Evolutionary conservation across 2,888 invertebrate genomes (phyloP).

Genomic region (Choreutis nemorana): DNA sequence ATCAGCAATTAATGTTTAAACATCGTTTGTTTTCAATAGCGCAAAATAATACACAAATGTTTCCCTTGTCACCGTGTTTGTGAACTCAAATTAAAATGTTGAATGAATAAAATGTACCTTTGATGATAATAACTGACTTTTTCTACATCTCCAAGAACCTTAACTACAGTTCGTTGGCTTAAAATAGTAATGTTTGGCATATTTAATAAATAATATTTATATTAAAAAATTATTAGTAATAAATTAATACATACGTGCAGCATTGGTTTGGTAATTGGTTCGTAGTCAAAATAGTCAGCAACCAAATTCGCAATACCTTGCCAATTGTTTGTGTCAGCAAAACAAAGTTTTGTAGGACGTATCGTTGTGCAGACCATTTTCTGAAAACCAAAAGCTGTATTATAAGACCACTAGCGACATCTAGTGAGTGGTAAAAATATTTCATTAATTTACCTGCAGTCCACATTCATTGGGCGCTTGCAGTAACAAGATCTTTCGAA

Average conservation of each 20-base stretch:
- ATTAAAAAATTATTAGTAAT: neutral
- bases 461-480: slow-evolving; percentile 80
- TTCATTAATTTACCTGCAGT: slow-evolving; percentile 67
- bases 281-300: slow-evolving; percentile 79
- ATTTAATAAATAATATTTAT: neutral
- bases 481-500: slow-evolving; percentile 72
- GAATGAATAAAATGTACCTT: slow-evolving; percentile 56
- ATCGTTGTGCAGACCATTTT: slow-evolving; percentile 91
- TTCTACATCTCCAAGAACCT: too few relatives aligned
- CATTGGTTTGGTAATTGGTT: slow-evolving; percentile 71
- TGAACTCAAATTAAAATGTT: slow-evolving; percentile 55
- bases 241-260: slow-evolving; percentile 66
- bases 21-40: slow-evolving; percentile 41
- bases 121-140: slow-evolving; percentile 16
- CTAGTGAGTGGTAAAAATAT: slow-evolving; percentile 9
- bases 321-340: slow-evolving; percentile 74
- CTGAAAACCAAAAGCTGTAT: slow-evolving; percentile 43
- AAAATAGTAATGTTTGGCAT: too few relatives aligned
- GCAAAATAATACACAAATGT: slow-evolving; percentile 20
- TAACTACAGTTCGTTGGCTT: too few relatives aligned
- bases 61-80: slow-evolving; percentile 49
- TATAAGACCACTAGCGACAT: slow-evolving; percentile 14
- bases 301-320: slow-evolving; percentile 77
- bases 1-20: too few relatives aligned
- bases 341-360: slow-evolving; percentile 78